Evolutionary conservation across 2,888 invertebrate species (phyloP), one percentile per base, ranked within the genome.

Genomic region (Euzophera pinguis): DNA sequence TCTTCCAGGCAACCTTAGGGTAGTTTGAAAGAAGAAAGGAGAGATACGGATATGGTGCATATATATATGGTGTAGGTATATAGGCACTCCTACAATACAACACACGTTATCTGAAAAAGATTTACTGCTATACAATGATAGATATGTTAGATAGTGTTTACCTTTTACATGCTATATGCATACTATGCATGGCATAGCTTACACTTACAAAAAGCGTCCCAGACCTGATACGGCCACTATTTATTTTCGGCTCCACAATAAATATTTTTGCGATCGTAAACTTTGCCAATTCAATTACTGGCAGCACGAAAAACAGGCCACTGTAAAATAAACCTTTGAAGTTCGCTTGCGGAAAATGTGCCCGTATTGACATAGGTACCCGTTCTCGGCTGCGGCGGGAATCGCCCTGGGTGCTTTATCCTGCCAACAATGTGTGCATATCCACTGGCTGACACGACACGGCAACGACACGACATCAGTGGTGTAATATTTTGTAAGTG

Each of bases 261-360:
- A 74, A 78, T 72, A 74, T 81, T 77, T 75, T 74, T 69, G 67
- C 61, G 65, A 70, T 73, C 71, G 71, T 74, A 78, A 78, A 83
- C 75, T 77, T 78, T 70, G 65, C 73, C 75, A 78, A 79, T 81
- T 79, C 79, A 85, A 82, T 83, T 81, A 81, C 70, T 59, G 55
- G 57, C 63, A 57, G 63, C 62, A 71, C 71, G 77, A 81, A 74
- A 71, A 75, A 73, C 72, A 75, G 69, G 67, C 72, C 70, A 73
- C 73, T 73, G 80, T 76, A 53, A 53, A 45, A 53, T 50, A 54
- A 53, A 51, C 53, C 53, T 53, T 56, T 54, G 56, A 58, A 53
- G 54, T 49, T 32, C 49, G 41, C 49, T 13, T 13, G 51, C 43
- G 27, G 34, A 51, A 51, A 51, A 43, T 43, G 42, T 47, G 41